These are phyloP conservation scores for Tachuris rubrigastra DNA, from an alignment of 2,113 vertebrate genomes.

Conservation along the genomic window DNA sequence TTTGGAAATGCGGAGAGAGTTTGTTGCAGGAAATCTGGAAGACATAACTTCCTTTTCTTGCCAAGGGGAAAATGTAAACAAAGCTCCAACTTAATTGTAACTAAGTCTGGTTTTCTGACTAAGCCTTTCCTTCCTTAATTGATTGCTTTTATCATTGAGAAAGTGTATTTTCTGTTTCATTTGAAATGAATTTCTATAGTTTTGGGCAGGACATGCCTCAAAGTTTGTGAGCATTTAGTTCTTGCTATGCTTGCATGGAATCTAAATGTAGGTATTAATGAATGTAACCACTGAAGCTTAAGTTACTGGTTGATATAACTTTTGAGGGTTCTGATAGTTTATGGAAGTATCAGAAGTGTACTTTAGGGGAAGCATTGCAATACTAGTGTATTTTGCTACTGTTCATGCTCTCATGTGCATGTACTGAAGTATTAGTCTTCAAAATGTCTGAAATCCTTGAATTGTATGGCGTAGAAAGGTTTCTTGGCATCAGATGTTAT, in stretches of 20 bases:
- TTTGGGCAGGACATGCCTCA: background rate
- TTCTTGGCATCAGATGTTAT: background rate
- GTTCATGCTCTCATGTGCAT: background rate
- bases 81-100: background rate
- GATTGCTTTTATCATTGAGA: background rate
- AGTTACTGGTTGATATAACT: background rate
- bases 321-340: background rate
- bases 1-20: background rate
- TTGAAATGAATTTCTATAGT: background rate
- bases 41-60: conserved; percentile 49
- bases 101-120: conserved; percentile 34
- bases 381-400: background rate
- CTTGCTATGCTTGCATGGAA: background rate
- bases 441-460: background rate
- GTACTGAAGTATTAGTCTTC: background rate
- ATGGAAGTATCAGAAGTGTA: background rate
- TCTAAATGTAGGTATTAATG: background rate
- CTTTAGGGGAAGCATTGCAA: background rate
- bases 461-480: background rate
- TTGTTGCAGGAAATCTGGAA: conserved; percentile 49
- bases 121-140: conserved; percentile 36
- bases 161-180: background rate
- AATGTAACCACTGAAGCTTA: background rate
- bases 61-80: conserved; percentile 47
- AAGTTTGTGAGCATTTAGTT: background rate